A percentile compares a stretch with the other conserved stretches of the same genome.
phyloP scores from a whole-genome alignment of 2,888 invertebrate genomes.

The Sturmia bella region DNA sequence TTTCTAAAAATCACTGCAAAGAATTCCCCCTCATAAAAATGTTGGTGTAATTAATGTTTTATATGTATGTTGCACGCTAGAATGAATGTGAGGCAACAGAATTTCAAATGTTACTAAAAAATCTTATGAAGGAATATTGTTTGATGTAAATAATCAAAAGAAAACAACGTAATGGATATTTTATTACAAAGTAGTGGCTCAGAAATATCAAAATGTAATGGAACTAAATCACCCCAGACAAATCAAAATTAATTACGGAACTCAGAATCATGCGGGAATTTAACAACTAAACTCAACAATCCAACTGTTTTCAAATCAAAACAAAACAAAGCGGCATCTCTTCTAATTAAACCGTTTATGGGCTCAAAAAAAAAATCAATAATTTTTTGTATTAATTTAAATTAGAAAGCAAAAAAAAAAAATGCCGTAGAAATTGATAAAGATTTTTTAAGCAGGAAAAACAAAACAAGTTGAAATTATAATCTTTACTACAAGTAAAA shows the following conservation, averaged over 20 bases:
- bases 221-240: not conserved
- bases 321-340: constrained; percentile 5
- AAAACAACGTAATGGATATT: not conserved
- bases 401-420: not conserved
- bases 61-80: too few species aligned
- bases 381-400: not conserved
- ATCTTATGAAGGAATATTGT: constrained; percentile 29
- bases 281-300: not conserved
- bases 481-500: constrained; percentile 1
- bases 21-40: too few species aligned
- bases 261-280: constrained; percentile 29
- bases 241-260: not conserved
- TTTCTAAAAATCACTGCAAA: too few species aligned
- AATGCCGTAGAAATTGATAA: not conserved
- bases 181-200: not conserved
- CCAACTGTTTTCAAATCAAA: not conserved
- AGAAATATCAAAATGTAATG: not conserved
- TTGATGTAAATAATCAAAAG: not conserved
- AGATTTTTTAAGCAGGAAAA: not conserved
- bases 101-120: not conserved
- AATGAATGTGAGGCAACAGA: not conserved
- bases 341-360: constrained; percentile 12
- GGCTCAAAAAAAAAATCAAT: not conserved
- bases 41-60: not conserved
- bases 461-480: not conserved